Percentiles rank a stretch among this genome's conserved stretches.
phyloP scores from a whole-genome alignment of 1,140 invertebrate species.

The Drosophila orosa region DNA sequence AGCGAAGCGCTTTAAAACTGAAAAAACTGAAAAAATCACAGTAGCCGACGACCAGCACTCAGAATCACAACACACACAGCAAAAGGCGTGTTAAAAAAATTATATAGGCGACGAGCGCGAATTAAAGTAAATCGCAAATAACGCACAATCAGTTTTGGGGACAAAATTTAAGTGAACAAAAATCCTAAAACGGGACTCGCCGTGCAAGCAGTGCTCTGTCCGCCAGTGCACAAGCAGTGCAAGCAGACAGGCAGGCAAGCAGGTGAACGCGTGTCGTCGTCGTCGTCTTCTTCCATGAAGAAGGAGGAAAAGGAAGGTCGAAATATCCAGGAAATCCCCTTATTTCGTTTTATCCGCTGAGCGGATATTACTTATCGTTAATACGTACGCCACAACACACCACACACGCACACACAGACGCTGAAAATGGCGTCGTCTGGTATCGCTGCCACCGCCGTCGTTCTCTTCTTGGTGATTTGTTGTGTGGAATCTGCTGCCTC shows the following conservation, averaged over 20 bases:
- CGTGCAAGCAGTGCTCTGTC: constrained; percentile 24
- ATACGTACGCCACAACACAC: neutral
- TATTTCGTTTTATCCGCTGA: constrained; percentile 14
- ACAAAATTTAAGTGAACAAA: constrained; percentile 5
- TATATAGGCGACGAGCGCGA: constrained; percentile 27
- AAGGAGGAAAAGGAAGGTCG: constrained; percentile 6
- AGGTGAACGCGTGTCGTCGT: constrained; percentile 12
- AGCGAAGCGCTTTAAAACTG: constrained; percentile 46
- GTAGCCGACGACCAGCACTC: constrained; percentile 45
- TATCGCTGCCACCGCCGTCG: constrained; percentile 15
- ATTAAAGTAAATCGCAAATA: constrained; percentile 64
- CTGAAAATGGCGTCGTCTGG: constrained; percentile 26
- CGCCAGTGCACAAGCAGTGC: constrained; percentile 18
- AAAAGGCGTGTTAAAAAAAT: constrained; percentile 17
- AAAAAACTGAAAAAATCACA: constrained; percentile 57
- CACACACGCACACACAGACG: neutral
- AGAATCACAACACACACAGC: constrained; percentile 30
- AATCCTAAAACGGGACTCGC: constrained; percentile 13
- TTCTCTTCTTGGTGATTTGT: constrained; percentile 20
- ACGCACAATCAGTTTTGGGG: constrained; percentile 5
- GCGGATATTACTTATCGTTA: constrained; percentile 24
- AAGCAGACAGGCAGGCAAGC: constrained; percentile 6
- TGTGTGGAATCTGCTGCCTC: constrained; percentile 3
- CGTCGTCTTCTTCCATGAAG: neutral
- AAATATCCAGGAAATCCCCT: constrained; percentile 14